phyloP scores from a whole-genome alignment of 2,888 invertebrate species.

The Taphrorychus bicolor region DNA sequence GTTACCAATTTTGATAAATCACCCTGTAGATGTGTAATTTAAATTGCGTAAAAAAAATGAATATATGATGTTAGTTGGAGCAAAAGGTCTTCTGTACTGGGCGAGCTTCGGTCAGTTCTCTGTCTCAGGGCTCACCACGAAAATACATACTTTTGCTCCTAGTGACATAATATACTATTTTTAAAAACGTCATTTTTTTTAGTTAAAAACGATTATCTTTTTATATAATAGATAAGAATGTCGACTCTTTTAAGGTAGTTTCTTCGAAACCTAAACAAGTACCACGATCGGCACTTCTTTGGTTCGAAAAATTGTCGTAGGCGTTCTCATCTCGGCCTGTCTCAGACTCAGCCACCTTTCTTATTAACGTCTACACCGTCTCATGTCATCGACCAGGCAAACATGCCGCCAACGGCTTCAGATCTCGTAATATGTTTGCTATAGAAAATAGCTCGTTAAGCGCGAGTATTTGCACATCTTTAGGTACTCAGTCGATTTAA shows the following conservation, averaged over 20 bases:
- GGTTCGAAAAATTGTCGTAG: conserved; percentile 12
- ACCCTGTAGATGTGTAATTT: no score
- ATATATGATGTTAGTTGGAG: no score
- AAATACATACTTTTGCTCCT: no score
- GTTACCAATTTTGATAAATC: no score
- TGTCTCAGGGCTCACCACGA: no score
- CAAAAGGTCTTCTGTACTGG: no score
- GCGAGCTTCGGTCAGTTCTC: no score
- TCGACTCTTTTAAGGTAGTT: background rate
- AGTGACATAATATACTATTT: no score
- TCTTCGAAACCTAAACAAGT: background rate
- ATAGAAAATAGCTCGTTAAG: conserved; percentile 32
- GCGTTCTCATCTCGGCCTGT: conserved; percentile 11
- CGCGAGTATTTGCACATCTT: conserved; percentile 28
- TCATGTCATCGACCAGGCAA: conserved; percentile 42
- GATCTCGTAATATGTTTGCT: conserved; percentile 27
- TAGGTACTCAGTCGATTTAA: conserved; percentile 11
- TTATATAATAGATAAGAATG: background rate
- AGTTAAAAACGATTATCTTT: no score
- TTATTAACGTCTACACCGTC: conserved; percentile 35
- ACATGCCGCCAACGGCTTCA: conserved; percentile 30
- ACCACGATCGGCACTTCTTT: background rate
- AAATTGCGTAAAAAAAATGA: no score
- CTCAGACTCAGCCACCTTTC: conserved; percentile 11
- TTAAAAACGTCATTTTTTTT: no score